phyloP scores from a whole-genome alignment of 2,888 invertebrate species.

The Cataglyphis livida region DNA sequence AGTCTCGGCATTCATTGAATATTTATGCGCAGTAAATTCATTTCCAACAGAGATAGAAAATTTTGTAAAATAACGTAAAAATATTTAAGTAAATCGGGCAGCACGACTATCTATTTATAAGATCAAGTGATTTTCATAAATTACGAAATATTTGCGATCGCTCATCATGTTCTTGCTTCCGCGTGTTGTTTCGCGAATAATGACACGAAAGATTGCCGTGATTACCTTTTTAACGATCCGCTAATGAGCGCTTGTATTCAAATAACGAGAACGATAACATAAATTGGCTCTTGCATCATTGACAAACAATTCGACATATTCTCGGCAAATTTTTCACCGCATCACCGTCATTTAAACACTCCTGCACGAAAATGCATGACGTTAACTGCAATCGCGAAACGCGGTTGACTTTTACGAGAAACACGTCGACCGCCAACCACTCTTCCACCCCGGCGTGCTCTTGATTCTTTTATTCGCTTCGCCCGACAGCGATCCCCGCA shows the following conservation, averaged over 20 bases:
- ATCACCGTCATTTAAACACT: not conserved
- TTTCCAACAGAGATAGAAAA: constrained; percentile 3
- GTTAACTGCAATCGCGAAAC: constrained; percentile 6
- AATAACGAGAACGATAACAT: constrained; percentile 7
- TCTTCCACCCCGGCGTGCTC: not conserved
- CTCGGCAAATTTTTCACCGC: constrained; percentile 7
- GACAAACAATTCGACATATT: not conserved
- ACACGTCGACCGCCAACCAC: not conserved
- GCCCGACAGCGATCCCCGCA: constrained; percentile 12
- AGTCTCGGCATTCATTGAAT: not conserved
- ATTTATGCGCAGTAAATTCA: constrained; percentile 31
- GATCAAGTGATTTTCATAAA: not conserved
- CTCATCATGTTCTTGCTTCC: not conserved
- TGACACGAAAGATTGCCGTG: not conserved
- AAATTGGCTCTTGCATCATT: constrained; percentile 6
- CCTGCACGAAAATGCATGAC: not conserved
- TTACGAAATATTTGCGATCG: not conserved
- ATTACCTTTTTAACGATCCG: constrained; percentile 12
- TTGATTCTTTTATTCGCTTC: constrained; percentile 45
- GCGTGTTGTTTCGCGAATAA: not conserved
- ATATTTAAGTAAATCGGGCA: not conserved
- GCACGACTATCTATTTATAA: not conserved
- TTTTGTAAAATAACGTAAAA: not conserved
- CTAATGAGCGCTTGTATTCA: constrained; percentile 23
- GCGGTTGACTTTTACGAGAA: constrained; percentile 42